A percentile compares a stretch with the other conserved stretches of the same genome.
phyloP scores from a whole-genome alignment of 2,113 vertebrate species.

The Clinocottus analis region DNA sequence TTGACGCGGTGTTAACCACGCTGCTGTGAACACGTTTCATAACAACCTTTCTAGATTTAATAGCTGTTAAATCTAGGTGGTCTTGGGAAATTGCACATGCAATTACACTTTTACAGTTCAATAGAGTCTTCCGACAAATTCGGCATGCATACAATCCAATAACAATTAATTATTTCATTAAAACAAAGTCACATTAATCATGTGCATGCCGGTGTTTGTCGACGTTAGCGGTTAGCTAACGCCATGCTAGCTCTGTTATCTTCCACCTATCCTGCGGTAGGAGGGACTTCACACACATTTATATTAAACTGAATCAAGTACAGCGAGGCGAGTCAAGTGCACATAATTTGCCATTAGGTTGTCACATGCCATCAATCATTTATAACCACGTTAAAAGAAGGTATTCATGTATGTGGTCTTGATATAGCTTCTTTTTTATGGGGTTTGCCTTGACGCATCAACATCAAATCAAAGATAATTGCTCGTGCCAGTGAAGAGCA shows the following conservation, averaged over 20 bases:
- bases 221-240: not conserved
- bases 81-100: too few species aligned
- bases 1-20: not conserved
- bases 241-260: too few species aligned
- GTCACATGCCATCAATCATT: not conserved
- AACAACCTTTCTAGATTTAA: not conserved
- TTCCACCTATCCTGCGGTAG: too few species aligned
- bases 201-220: not conserved
- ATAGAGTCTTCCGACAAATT: not conserved
- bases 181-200: not conserved
- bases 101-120: fast-evolving
- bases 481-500: not conserved
- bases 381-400: not conserved
- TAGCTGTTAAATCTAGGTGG: fast-evolving
- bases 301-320: not conserved
- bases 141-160: not conserved
- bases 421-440: not conserved
- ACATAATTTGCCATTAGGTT: not conserved
- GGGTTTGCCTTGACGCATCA: not conserved
- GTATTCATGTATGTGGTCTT: fast-evolving
- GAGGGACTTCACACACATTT: not conserved
- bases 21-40: fast-evolving
- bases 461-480: conserved; percentile 3
- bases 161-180: not conserved
- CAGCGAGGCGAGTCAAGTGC: not conserved